Conservation (phyloP, 2,797 vertebrate species). For the Chaetophractus vellerosus region DNA sequence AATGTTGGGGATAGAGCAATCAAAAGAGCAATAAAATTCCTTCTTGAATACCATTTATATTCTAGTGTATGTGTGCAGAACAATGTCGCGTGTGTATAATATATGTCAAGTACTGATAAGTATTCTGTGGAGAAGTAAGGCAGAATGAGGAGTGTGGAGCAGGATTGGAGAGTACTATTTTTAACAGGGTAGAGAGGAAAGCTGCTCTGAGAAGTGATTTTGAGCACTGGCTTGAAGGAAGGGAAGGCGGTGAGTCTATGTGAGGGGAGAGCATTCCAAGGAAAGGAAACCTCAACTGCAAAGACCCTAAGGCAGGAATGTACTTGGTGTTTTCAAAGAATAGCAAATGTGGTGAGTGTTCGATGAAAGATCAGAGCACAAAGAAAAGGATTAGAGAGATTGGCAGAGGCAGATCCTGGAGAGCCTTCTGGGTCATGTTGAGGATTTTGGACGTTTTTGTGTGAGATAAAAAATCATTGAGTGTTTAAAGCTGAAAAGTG, state of each 20-base stretch:
- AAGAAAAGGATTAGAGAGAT: not conserved
- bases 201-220: no score
- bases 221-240: not conserved
- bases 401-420: not conserved
- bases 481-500: not conserved
- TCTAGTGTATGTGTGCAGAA: not conserved
- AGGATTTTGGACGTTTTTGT: not conserved
- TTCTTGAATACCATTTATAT: not conserved
- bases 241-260: not conserved
- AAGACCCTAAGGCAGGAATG: not conserved
- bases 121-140: not conserved
- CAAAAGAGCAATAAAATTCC: not conserved
- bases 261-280: not conserved
- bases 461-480: not conserved
- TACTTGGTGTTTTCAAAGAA: not conserved
- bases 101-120: not conserved
- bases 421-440: not conserved
- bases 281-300: not conserved
- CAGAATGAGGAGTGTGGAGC: not conserved
- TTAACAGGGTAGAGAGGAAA: not conserved
- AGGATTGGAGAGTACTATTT: not conserved
- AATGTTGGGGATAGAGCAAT: not conserved
- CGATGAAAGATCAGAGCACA: not conserved
- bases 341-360: not conserved
- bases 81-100: not conserved